Base-by-base conservation (phyloP, 2,113 vertebrate species). In the Sakesphorus luctuosus region DNA sequence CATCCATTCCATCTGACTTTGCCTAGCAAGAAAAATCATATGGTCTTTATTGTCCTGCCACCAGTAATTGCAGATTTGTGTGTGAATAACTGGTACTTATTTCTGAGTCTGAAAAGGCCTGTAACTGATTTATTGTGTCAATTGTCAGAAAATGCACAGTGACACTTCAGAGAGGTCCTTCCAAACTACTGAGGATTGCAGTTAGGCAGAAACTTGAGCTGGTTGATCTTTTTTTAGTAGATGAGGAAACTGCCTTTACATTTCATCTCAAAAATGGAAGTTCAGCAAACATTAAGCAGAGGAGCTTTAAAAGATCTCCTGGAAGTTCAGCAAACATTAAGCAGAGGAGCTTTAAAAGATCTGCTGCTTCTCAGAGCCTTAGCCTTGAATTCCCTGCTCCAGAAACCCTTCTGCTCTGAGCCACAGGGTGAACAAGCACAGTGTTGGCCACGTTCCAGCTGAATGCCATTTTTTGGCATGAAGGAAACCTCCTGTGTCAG, bases 181-280 rank as follows among this genome's bases (percentile, higher is more conserved):
- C 29, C 44, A 40, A 44, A 61, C 13, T 56, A 6, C 3, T 26
- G 18, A 23, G 5, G 58, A 19, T 15, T 26, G 3, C 14, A 53
- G 16, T 55, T 84, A 53, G 0, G 0, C 36, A 74, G 72, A 29
- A 68, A 25, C 6, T 44, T 61, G 36, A 49, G 15, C 19, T 50
- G 3, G 3, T 13, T 33, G 10, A 44, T 58, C 46, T 84, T 59
- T 69, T 68, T 92, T 14, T 56, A 35, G 31, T 18, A 74, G 69
- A 28, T 52, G 28, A 18, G 19, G 18, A 50, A 79, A 68, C 8
- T 71, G 11, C 24, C 46, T 73, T 90, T 38, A 18, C 8, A 20
- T 86, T 89, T 89, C 9, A 9, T 52, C 44, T 85, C 58, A 76
- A 59, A 79, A 61, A 11, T 2, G 1, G 20, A 81, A 56, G 5